A percentile compares a stretch with the other conserved stretches of the same genome.
These are phyloP conservation scores for Arion vulgaris DNA, from an alignment of 1,140 invertebrate species.

Conservation along the genomic window DNA sequence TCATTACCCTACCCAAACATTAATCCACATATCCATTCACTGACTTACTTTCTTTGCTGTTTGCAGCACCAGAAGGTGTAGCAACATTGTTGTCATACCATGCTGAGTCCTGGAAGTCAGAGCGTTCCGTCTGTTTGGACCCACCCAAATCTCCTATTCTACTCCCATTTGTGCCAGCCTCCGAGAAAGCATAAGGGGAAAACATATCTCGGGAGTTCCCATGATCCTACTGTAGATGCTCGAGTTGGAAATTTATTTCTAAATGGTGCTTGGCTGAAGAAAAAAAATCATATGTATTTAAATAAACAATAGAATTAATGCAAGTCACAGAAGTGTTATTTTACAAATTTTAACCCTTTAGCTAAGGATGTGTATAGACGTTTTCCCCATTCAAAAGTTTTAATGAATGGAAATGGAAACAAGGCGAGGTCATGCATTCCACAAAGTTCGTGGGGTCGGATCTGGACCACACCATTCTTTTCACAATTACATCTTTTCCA, in stretches of 20 bases:
- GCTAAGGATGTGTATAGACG: no score
- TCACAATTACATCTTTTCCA: no score
- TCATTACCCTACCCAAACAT: no score
- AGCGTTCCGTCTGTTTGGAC: slow-evolving; percentile 1
- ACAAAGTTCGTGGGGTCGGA: no score
- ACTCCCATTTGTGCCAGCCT: slow-evolving; percentile 23
- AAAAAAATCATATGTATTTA: neutral
- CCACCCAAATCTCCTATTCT: slow-evolving; percentile 24
- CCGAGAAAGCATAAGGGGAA: slow-evolving; percentile 31
- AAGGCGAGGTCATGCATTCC: no score
- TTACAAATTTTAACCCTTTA: neutral
- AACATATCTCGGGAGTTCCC: slow-evolving; percentile 30
- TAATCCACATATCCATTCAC: no score
- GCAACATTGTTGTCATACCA: slow-evolving; percentile 36
- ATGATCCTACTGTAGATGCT: slow-evolving; percentile 32
- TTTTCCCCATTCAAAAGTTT: no score
- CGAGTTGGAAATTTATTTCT: slow-evolving; percentile 34
- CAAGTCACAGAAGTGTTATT: neutral
- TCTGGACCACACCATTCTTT: no score
- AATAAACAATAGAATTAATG: no score
- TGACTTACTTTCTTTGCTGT: neutral
- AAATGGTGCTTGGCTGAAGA: slow-evolving; percentile 25
- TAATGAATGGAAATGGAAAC: no score
- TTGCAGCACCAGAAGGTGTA: neutral
- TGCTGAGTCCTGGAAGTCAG: slow-evolving; percentile 38